Conservation (phyloP, 2,888 invertebrate genomes). For the Chymomyza amoena region DNA sequence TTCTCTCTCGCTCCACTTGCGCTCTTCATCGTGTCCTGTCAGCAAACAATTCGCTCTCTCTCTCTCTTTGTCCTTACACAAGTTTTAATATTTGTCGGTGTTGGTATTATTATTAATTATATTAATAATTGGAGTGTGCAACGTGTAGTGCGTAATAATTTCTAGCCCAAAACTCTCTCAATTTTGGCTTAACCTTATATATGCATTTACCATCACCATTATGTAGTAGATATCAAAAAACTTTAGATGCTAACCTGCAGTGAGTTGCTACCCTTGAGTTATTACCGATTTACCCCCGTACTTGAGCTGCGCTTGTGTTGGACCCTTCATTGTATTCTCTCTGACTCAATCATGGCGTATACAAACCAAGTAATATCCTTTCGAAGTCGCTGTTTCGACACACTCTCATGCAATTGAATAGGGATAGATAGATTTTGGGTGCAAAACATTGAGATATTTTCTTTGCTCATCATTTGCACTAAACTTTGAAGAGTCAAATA, state of each 20-base stretch:
- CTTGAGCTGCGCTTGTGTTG: not conserved
- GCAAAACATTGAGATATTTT: too few relatives aligned
- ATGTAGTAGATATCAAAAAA: constrained; percentile 23
- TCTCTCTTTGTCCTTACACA: constrained; percentile 4
- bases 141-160: not conserved
- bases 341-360: constrained; percentile 45
- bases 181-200: not conserved
- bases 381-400: too few relatives aligned
- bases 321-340: constrained; percentile 24
- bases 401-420: too few relatives aligned
- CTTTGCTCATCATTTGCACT: too few relatives aligned
- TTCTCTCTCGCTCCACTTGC: constrained; percentile 26
- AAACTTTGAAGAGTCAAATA: too few relatives aligned
- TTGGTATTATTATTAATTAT: not conserved
- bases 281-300: not conserved
- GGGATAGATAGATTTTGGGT: too few relatives aligned
- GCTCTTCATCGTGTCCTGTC: constrained; percentile 1
- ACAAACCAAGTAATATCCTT: not conserved
- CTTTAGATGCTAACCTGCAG: not conserved
- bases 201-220: constrained; percentile 16
- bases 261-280: not conserved
- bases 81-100: constrained; percentile 4
- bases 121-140: not conserved
- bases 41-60: constrained; percentile 1
- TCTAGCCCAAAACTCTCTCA: not conserved